Evolutionary conservation across 2,797 vertebrate species (phyloP), one percentile per base, ranked within the genome.

Genomic region (Remorina albescens): DNA sequence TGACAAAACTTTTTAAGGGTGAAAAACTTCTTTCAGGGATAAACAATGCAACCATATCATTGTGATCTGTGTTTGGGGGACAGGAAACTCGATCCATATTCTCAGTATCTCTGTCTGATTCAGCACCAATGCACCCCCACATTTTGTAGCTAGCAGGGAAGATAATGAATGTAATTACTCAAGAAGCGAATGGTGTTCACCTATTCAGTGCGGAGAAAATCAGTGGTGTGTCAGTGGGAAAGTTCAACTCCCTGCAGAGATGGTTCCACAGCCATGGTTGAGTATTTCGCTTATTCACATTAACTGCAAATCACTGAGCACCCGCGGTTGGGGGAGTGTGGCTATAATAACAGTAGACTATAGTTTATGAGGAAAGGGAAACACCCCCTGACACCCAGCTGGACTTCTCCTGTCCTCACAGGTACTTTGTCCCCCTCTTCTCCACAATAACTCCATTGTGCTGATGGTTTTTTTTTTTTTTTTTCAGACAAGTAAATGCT

Each of bases 101-200:
- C 30, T 56, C 18, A 21, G 16, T 59, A 34, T 77, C 25, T 53
- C 56, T 57, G 56, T 25, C 44, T 26, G 36, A 23, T 39, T 65
- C 54, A 74, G 71, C 56, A 80, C 75, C 66, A 71, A 81, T 78
- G 70, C 72, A 71, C 62, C 34, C 51, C 51, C 8, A 19, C 62
- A 70, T 81, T 77, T 41, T 36, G 61, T 51, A 26, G 51, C 77
- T 60, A 34, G 61, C 30, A 47, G 74, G 53, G 79, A 81, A 67
- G 84, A 69, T 91, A 89, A 90, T 88, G 74, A 47, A 77, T 62
- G 71, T 74, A 82, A 90, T 92, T 84, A 88, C 79, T 88, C 82
- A 85, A 57, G 54, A 77, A 78, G 60, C 3, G 21, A 67, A 70
- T 67, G 59, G 62, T 73, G 61, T 56, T 74, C 70, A 75, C 67